Percentiles rank a stretch among this genome's conserved stretches.
These are phyloP conservation scores for Xylocampa areola DNA, from an alignment of 2,888 invertebrate species.

Conservation along the genomic window DNA sequence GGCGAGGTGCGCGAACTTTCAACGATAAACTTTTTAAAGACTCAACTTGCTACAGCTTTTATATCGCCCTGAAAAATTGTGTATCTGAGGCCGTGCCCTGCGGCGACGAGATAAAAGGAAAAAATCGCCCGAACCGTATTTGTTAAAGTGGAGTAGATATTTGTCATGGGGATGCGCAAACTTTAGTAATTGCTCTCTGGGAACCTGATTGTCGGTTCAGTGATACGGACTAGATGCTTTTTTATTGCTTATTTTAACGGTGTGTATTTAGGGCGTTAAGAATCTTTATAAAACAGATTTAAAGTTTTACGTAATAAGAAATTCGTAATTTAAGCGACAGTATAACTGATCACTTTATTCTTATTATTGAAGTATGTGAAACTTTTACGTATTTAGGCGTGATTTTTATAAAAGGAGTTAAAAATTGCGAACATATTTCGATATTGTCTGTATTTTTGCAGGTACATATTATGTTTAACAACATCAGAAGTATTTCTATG, in stretches of 20 bases:
- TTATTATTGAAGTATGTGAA: no score
- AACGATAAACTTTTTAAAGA: slow-evolving; percentile 89
- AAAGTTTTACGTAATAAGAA: no score
- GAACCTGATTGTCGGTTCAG: slow-evolving; percentile 65
- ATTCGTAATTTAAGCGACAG: no score
- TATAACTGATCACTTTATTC: no score
- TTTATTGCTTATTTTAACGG: slow-evolving; percentile 31
- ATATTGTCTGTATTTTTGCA: no score
- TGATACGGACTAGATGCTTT: slow-evolving; percentile 49
- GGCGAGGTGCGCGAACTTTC: slow-evolving; percentile 84
- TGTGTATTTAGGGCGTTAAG: slow-evolving; percentile 32
- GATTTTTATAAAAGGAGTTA: no score
- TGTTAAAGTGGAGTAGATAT: slow-evolving; percentile 84
- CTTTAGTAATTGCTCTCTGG: slow-evolving; percentile 85
- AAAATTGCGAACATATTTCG: no score
- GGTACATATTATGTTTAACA: no score
- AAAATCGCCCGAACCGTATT: slow-evolving; percentile 83
- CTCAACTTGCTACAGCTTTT: slow-evolving; percentile 80
- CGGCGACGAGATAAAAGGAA: slow-evolving; percentile 83
- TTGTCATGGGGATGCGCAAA: slow-evolving; percentile 79
- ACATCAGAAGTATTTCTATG: no score
- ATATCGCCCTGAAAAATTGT: slow-evolving; percentile 89
- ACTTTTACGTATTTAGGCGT: no score
- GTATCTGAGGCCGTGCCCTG: slow-evolving; percentile 82
- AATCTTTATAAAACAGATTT: slow-evolving; percentile 14